These are phyloP conservation scores for Acanthopagrus latus DNA, from an alignment of 2,797 vertebrate species.

Conservation along the genomic window DNA sequence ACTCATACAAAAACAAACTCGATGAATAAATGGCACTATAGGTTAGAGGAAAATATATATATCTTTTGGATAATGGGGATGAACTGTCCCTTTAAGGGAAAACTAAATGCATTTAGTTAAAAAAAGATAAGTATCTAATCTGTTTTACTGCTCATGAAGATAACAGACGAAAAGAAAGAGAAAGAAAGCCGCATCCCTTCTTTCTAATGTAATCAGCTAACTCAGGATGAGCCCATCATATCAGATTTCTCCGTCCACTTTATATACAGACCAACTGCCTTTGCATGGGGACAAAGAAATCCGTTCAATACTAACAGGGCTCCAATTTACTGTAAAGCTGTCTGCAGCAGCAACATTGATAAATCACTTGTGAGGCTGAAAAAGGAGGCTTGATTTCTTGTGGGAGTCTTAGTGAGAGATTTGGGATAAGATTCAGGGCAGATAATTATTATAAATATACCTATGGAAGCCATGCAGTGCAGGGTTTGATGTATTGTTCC, in stretches of 20 bases:
- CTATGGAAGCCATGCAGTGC: conserved; percentile 33
- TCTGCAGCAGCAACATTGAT: conserved; percentile 51
- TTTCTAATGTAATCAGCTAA: conserved; percentile 26
- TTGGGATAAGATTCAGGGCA: conserved; percentile 43
- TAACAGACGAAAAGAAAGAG: background rate
- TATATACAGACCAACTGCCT: conserved; percentile 37
- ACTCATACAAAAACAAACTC: too few species aligned
- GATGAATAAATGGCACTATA: too few species aligned
- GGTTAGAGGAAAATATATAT: too few species aligned
- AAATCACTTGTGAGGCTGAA: conserved; percentile 53
- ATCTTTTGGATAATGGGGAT: too few species aligned
- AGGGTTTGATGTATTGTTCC: conserved; percentile 56
- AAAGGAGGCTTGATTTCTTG: conserved; percentile 54
- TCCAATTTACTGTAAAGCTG: conserved; percentile 68
- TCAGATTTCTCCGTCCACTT: conserved; percentile 57
- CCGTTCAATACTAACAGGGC: conserved; percentile 61
- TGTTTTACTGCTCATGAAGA: conserved; percentile 14
- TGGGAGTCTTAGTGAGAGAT: conserved; percentile 36
- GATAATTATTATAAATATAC: conserved; percentile 62
- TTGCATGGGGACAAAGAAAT: conserved; percentile 61
- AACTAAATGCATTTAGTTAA: too few species aligned
- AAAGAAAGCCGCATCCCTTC: conserved; percentile 9
- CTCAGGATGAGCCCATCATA: conserved; percentile 22
- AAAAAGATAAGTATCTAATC: background rate
- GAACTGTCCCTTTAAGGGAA: too few species aligned